These are phyloP conservation scores for Macrophya annulata DNA, from an alignment of 2,888 invertebrate species.

Conservation along the genomic window DNA sequence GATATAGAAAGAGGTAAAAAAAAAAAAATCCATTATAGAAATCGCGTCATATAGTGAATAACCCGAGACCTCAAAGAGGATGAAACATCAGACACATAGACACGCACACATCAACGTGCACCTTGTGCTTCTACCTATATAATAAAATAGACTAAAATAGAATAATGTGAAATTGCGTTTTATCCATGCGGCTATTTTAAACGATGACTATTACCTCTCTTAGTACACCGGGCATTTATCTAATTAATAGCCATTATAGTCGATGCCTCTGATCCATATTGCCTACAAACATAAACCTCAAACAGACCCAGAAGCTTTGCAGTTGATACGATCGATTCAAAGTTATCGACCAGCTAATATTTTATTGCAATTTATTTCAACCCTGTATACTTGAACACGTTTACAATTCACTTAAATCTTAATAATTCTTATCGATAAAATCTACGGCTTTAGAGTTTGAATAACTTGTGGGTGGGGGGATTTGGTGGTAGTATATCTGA, in stretches of 20 bases:
- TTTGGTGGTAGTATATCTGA: neutral
- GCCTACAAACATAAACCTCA: slow-evolving; percentile 40
- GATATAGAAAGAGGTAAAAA: neutral
- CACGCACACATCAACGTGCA: neutral
- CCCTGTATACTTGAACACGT: neutral
- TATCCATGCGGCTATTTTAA: slow-evolving; percentile 71
- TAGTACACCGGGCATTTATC: slow-evolving; percentile 74
- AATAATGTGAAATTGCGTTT: slow-evolving; percentile 66
- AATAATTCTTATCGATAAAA: neutral
- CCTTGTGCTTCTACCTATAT: slow-evolving; percentile 42
- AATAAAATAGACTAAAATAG: slow-evolving; percentile 61
- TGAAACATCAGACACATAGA: slow-evolving; percentile 20
- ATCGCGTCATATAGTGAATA: slow-evolving; percentile 32
- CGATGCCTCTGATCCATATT: slow-evolving; percentile 62
- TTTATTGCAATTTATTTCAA: neutral
- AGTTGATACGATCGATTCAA: slow-evolving; percentile 25
- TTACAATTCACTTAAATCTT: neutral
- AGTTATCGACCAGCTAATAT: slow-evolving; percentile 9
- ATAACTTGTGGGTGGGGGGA: neutral
- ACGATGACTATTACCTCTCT: slow-evolving; percentile 72
- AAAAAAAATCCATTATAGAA: slow-evolving; percentile 32
- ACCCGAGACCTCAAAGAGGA: slow-evolving; percentile 54
- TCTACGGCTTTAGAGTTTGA: neutral
- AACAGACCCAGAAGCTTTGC: slow-evolving; percentile 22
- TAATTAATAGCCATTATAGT: slow-evolving; percentile 78